Base-by-base conservation (phyloP, 2,888 invertebrate genomes). In the Apamea sordens region DNA sequence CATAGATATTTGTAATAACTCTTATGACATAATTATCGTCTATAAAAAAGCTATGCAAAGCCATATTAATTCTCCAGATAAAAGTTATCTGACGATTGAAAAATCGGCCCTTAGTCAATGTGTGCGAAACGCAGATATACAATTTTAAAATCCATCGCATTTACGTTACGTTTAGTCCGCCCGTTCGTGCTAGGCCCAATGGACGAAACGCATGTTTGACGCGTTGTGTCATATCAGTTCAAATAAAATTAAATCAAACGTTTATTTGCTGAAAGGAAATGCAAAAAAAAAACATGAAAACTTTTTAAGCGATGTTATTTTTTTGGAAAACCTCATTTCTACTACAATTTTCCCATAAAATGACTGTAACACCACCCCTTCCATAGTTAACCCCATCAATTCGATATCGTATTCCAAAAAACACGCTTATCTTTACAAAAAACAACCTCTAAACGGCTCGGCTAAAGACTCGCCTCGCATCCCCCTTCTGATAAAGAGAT, bases 401-500 rank as follows among this genome's bases (percentile, higher is more conserved):
- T 72, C 72, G 65, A 80, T 59, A n/a, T 50, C 56, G 56, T 74
- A 85, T 79, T 72, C 72, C 44, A 24, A 76, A 85, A 85, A 83
- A 79, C 67, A n/a, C 13, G 73, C 50, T 85, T 88, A 88, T 87
- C 89, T 80, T 53, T 65, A 71, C 44, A 67, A 86, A 88, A 88
- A 88, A 78, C 79, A 78, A 28, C 80, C 47, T 24, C 47, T 78
- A 80, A 88, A 80, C 81, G 85, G 64, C 74, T 73, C 69, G 73
- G 82, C 78, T 88, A 86, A 88, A 87, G 82, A 89, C 80, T 82
- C 79, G 41, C 50, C 72, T 79, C 78, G 75, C 82, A 77, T 72
- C 83, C 80, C 76, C 77, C 82, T 73, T 77, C 81, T 83, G 88
- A 88, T 88, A 89, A 88, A 82, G 79, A 85, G 88, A 88, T 88